Base-by-base conservation (phyloP, 2,113 vertebrate species). In the Sterna hirundo region DNA sequence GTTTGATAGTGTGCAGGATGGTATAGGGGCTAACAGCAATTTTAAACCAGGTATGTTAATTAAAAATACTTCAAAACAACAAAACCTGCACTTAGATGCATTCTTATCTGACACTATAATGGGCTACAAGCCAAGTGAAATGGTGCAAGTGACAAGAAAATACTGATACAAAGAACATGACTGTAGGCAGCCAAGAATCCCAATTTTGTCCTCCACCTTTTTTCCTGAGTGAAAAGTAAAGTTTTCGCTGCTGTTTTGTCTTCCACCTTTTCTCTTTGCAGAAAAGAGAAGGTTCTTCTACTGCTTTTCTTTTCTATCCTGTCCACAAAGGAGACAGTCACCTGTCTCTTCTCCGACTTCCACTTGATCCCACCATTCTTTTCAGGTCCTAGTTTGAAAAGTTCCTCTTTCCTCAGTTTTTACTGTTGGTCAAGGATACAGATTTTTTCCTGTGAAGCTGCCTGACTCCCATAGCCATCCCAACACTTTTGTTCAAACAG, bases 371-470 rank as follows among this genome's bases (percentile, higher is more conserved):
- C 30, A 54, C 15, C 17, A 47, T 55, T 49, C 30, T 62, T 75
- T 89, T 27, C 58, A 18, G 19, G 9, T 75, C 32, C 60, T 30
- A 29, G 13, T 17, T 51, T 13, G 23, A 69, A 64, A 88, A 82
- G 6, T 18, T 81, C 21, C 38, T 66, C 17, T 55, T 78, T 82
- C n/a, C 13, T 79, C 55, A 65, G 27, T 55, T 78, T 88, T 70
- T 34, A 42, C 22, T 61, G 15, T 30, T 64, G 58, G 42, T 8
- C 58, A 68, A 54, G 29, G 29, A 76, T 34, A 29, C 5, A 54
- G 6, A 12, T 0, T 2, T 44, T 88, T 89, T 68, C 18, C 69
- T 0, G 0, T 65, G 54, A 81, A 25, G 21, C 16, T 84, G 18
- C 6, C 34, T 62, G 55, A 55, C 30, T 70, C 26, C 2, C 2